Conservation (phyloP, 2,797 vertebrate species). For the Lindbergichthys nudifrons region DNA sequence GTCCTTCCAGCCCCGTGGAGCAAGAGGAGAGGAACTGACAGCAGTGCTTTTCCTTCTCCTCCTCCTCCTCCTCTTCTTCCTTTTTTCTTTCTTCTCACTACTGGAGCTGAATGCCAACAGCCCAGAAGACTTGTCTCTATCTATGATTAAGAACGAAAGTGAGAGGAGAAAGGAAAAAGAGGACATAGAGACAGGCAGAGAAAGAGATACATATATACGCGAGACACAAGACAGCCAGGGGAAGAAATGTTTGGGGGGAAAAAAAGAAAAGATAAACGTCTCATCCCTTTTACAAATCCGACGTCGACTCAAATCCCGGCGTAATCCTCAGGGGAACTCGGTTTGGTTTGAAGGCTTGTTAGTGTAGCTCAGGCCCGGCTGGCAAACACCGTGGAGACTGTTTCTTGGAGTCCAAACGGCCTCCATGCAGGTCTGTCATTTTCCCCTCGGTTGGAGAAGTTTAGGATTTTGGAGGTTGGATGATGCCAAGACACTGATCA, state of each 20-base stretch:
- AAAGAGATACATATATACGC: constrained; percentile 57
- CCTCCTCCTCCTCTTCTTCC: constrained; percentile 25
- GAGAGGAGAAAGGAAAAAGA: constrained; percentile 42
- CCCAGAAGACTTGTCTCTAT: constrained; percentile 72
- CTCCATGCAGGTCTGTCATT: constrained; percentile 42
- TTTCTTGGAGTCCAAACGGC: constrained; percentile 54
- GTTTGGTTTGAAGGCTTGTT: constrained; percentile 79
- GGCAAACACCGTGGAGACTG: constrained; percentile 51
- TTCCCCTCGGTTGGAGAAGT: constrained; percentile 46
- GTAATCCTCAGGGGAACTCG: constrained; percentile 80
- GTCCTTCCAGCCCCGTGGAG: constrained; percentile 63
- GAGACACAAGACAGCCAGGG: constrained; percentile 63
- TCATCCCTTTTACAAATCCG: constrained; percentile 80
- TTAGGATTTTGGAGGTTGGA: constrained; percentile 45
- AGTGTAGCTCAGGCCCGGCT: constrained; percentile 60
- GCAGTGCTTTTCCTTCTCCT: constrained; percentile 58
- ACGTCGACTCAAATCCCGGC: constrained; percentile 81
- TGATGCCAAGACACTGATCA: constrained; percentile 45
- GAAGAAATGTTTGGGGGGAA: constrained; percentile 48
- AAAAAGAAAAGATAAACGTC: constrained; percentile 71
- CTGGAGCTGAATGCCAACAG: constrained; percentile 67
- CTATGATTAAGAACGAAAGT: constrained; percentile 65
- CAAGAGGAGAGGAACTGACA: constrained; percentile 67
- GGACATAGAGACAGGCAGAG: constrained; percentile 33
- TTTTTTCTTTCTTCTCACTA: constrained; percentile 31